Base-by-base conservation (phyloP, 1,140 invertebrate genomes). In the Hypothenemus hampei region DNA sequence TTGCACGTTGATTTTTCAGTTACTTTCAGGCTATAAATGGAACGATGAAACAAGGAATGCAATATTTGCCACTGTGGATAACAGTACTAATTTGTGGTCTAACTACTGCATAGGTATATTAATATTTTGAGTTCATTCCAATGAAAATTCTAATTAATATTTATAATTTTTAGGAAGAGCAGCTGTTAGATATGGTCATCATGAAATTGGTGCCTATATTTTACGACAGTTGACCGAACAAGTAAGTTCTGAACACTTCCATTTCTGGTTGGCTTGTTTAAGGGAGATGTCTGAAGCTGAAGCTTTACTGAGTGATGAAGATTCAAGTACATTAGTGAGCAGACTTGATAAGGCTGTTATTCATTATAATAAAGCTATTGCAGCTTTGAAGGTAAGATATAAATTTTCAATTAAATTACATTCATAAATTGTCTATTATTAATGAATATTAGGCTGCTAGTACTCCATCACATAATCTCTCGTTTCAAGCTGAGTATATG, bases 211-310 rank as follows among this genome's bases (percentile, higher is more conserved):
- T 0, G 76, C 79, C 1, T 71, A 73, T 31, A 81, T 91, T 48
- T 82, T 91, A 58, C 76, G 77, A 18, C 77, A 76, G 33, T 69
- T 91, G 11, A 79, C 83, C 0, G 81, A 83, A 60, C 77, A 86
- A 62, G 90, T 93, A 1, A 87, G 88, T 11, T 89, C 89, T 11
- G 94, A 97, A 66, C 85, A 93, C 66, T 81, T 91, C 33, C 86
- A 94, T 66, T 93, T 93, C 65, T 97, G 93, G 88, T 70, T 97
- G 29, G 80, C 83, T 0, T 87, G 87, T 4, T 72, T 97, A 13
- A 76, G 84, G 56, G 76, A 86, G 35, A 78, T 89, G 48, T 84
- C 82, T 3, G 75, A 78, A 52, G 85, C 84, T 1, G 85, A 87
- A 67, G 53, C 60, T 37, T 35, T 66, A 54, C 60, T 65, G 19